Evolutionary conservation across 2,888 invertebrate species (phyloP), one percentile per base, ranked within the genome.

Genomic region (Papilio demoleus): DNA sequence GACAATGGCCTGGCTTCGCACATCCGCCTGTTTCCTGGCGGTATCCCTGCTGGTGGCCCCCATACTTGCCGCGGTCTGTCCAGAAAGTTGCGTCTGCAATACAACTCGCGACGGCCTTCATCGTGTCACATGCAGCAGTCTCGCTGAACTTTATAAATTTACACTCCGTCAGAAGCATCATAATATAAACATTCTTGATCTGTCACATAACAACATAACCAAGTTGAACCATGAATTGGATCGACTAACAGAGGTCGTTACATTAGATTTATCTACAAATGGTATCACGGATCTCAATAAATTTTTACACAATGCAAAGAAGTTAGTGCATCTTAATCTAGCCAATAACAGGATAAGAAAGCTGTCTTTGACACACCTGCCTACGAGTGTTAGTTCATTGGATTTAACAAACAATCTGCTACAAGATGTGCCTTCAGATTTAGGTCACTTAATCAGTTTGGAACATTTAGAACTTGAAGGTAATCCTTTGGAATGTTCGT

Each of bases 91-190:
- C 77, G 84, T 88, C 61, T 94, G 95, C 79, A 93, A 93, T 72
- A 92, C 93, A 40, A 94, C 94, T 22, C 94, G 95, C n/a, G 95
- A 96, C 81, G 92, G 94, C 61, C 94, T 95, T 73, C 94, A 96
- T 40, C 93, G 96, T 71, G 93, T 94, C 36, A 93, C 94, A 71
- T 95, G 94, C 81, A 93, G 94, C 68, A 90, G 94, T 65, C 96
- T 97, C 78, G 95, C 95, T 73, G 96, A 97, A 58, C 94, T 97
- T 11, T 95, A 97, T 87, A 97, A 94, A 78, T 93, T 88, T 75
- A 90, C 88, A 47, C 84, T 90, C 59, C 86, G 86, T 45, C 88
- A 90, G 75, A 93, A 90, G 78, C 93, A 93, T 81, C 91, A 93
- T 80, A 93, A 93, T 70, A 91, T 93, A 70, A 93, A 93, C 72